These are phyloP conservation scores for Lordiphosa andalusiaca DNA, from an alignment of 2,888 invertebrate genomes.

Conservation along the genomic window DNA sequence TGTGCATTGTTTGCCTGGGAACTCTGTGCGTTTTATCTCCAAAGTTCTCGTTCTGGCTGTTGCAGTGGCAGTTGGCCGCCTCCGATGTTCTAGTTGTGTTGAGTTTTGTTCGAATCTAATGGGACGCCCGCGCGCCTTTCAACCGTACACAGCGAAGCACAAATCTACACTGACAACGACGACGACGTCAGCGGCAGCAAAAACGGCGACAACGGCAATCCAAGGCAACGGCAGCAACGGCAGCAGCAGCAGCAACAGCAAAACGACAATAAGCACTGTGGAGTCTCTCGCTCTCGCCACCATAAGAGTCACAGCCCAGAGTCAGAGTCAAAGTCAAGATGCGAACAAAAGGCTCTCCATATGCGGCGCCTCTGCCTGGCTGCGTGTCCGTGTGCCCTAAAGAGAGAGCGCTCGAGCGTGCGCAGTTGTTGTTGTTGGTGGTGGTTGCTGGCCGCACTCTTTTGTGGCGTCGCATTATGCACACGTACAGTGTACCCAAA, in stretches of 20 bases:
- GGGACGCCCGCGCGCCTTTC: constrained; percentile 72
- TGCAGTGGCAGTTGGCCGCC: constrained; percentile 27
- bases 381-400: constrained; percentile 29
- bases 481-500: constrained; percentile 61
- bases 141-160: constrained; percentile 80
- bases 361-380: constrained; percentile 30
- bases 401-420: constrained; percentile 51
- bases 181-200: constrained; percentile 52
- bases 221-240: constrained; percentile 40
- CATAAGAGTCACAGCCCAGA: constrained; percentile 40
- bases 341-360: constrained; percentile 60
- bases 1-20: constrained; percentile 8
- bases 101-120: constrained; percentile 11
- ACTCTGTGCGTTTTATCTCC: constrained; percentile 23
- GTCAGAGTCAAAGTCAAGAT: constrained; percentile 42
- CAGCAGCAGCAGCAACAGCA: constrained; percentile 40
- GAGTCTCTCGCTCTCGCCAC: constrained; percentile 57
- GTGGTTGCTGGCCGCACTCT: constrained; percentile 27
- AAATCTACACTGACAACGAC: constrained; percentile 80
- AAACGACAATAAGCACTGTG: constrained; percentile 48
- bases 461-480: constrained; percentile 57
- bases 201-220: constrained; percentile 40
- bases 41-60: constrained; percentile 36
- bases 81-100: neutral
- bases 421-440: constrained; percentile 33